Conservation (phyloP, 2,888 invertebrate genomes). For the Chymomyza procnemis region DNA sequence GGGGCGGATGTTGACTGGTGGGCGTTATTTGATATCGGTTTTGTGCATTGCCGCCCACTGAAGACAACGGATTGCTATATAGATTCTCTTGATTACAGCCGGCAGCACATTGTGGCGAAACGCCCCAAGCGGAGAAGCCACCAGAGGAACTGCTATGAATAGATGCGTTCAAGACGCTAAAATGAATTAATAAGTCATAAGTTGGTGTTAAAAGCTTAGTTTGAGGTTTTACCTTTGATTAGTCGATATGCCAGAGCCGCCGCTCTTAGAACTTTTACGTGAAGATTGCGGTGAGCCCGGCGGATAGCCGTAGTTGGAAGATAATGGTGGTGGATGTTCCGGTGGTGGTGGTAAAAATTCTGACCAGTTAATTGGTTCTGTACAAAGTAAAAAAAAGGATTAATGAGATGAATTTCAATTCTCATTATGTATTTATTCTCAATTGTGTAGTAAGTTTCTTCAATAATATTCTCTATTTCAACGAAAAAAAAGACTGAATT, state of each 20-base stretch:
- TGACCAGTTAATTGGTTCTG: slow-evolving; percentile 80
- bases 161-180: slow-evolving; percentile 77
- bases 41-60: slow-evolving; percentile 67
- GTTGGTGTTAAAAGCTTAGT: neutral
- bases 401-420: too few relatives aligned
- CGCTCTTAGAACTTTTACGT: slow-evolving; percentile 77
- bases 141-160: slow-evolving; percentile 79
- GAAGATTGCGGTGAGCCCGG: slow-evolving; percentile 78
- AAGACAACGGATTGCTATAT: slow-evolving; percentile 77
- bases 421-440: too few relatives aligned
- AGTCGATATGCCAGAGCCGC: slow-evolving; percentile 78
- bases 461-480: too few relatives aligned
- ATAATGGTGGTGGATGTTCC: slow-evolving; percentile 82
- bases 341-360: slow-evolving; percentile 82
- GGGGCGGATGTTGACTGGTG: slow-evolving; percentile 77
- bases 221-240: slow-evolving; percentile 75
- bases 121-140: slow-evolving; percentile 78
- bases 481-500: too few relatives aligned
- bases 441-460: too few relatives aligned
- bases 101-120: slow-evolving; percentile 74
- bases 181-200: neutral
- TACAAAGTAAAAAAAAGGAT: neutral
- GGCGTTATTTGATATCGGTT: slow-evolving; percentile 79
- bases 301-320: slow-evolving; percentile 75
- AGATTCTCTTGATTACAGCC: slow-evolving; percentile 74